Percentiles rank a stretch among this genome's conserved stretches.
phyloP scores from a whole-genome alignment of 2,888 invertebrate genomes.

The Ditylenchus weischeri region DNA sequence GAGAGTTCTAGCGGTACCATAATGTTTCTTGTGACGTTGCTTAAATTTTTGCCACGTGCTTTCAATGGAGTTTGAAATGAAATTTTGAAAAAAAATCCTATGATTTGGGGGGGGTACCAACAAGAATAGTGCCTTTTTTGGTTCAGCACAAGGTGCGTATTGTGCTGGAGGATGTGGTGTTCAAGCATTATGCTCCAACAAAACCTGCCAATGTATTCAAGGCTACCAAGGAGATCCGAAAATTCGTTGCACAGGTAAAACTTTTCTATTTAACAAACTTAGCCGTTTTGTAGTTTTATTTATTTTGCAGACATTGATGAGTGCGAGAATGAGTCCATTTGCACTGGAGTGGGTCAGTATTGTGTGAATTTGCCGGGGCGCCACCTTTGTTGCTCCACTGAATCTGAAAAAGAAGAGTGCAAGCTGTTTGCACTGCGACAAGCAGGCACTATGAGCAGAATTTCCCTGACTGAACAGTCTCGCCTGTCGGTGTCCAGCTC shows the following conservation, averaged over 20 bases:
- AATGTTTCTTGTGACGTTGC: too few relatives aligned
- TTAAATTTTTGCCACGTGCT: too few relatives aligned
- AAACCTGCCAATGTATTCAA: conserved; percentile 75
- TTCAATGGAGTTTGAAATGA: too few relatives aligned
- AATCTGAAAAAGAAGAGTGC: conserved; percentile 43
- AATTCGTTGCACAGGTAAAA: conserved; percentile 43
- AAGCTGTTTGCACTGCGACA: conserved; percentile 17
- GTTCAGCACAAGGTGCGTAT: conserved; percentile 50
- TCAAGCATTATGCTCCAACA: conserved; percentile 47
- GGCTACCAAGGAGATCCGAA: conserved; percentile 78
- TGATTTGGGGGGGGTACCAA: too few relatives aligned
- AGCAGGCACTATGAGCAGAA: neutral
- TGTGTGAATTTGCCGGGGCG: conserved; percentile 52
- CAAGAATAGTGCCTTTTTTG: too few relatives aligned
- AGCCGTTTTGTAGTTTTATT: conserved; percentile 11
- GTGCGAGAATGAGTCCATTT: conserved; percentile 42
- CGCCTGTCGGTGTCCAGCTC: conserved; percentile 1
- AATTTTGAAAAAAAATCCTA: too few relatives aligned
- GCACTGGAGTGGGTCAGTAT: conserved; percentile 49
- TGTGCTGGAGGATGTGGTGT: conserved; percentile 53
- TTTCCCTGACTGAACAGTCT: neutral
- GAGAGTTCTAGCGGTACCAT: too few relatives aligned
- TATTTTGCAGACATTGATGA: conserved; percentile 49
- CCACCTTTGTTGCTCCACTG: conserved; percentile 44
- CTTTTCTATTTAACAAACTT: neutral